A percentile compares a stretch with the other conserved stretches of the same genome.
Evolutionary conservation across 1,140 invertebrate species (phyloP).

Genomic region (Dendroctonus valens): DNA sequence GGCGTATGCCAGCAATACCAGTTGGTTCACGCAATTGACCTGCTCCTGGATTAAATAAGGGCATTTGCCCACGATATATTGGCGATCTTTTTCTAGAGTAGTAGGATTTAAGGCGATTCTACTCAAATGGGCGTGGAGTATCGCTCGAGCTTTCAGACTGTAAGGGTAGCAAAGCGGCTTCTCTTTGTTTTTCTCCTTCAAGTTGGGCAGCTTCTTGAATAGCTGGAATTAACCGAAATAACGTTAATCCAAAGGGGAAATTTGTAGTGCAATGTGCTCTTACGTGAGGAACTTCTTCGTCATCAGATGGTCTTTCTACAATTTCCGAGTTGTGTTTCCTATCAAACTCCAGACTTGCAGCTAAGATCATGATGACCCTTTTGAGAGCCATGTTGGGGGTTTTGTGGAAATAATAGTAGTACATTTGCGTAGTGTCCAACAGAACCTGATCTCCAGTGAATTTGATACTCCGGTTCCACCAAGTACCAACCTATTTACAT

Average conservation of each 20-base stretch:
- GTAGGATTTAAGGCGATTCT: constrained; percentile 76
- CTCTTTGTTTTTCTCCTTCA: constrained; percentile 95
- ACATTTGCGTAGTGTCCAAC: constrained; percentile 92
- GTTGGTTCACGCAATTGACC: constrained; percentile 91
- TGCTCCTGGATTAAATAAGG: constrained; percentile 98
- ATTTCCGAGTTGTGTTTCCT: constrained; percentile 92
- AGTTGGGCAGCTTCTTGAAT: constrained; percentile 84
- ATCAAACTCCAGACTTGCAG: constrained; percentile 95
- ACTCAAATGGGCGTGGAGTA: constrained; percentile 92
- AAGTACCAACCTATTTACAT: constrained; percentile 76
- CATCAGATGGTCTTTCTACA: constrained; percentile 89
- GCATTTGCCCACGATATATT: constrained; percentile 89
- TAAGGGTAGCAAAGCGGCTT: constrained; percentile 90
- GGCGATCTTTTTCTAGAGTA: constrained; percentile 80
- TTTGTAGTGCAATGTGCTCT: constrained; percentile 36
- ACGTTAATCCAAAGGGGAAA: background rate
- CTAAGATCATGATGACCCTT: constrained; percentile 93
- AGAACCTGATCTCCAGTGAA: constrained; percentile 96
- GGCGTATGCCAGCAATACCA: constrained; percentile 89
- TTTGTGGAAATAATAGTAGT: constrained; percentile 94
- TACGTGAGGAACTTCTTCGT: constrained; percentile 91
- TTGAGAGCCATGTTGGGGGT: constrained; percentile 94
- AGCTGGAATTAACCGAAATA: constrained; percentile 59
- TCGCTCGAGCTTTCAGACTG: constrained; percentile 92
- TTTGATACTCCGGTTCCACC: constrained; percentile 98